Base-by-base conservation (phyloP, 1,140 invertebrate species). In the Drosophila carrolli region DNA sequence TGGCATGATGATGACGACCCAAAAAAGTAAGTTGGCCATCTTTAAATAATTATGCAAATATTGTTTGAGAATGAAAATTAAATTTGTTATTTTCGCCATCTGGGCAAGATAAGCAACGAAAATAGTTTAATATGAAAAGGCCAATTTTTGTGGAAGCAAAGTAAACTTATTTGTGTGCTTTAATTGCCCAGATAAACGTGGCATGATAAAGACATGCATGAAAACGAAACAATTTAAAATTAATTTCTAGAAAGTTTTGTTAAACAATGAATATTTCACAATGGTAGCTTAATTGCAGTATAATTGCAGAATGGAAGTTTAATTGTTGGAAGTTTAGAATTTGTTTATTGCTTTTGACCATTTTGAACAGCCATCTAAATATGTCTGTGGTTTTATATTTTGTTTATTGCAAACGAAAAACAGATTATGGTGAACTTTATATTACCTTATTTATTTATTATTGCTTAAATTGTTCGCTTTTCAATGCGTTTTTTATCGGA, bases 21-120 rank as follows among this genome's bases (percentile, higher is more conserved):
- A 38, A 43, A 62, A 81, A 48, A 55, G 23, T 61, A n/a, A 55
- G 73, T 11, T 44, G 47, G 46, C 62, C 50, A 63, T 75, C 65
- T 83, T 74, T 48, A 86, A 86, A 86, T 88, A 86, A 88, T 83
- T 82, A 83, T 75, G 62, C 62, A 86, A 79, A 88, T 88, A 73
- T 72, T 78, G 65, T 79, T 79, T 61, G 55, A 59, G 79, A 86
- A 86, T 62, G 75, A 86, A 85, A 85, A 75, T 67, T 51, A 62
- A 67, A 73, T 76, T 83, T 71, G 58, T 47, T 78, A 71, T 60
- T 29, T 44, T 40, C 44, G 8, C 47, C 82, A 58, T 67, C 75
- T 60, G n/a, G 16, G 5, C 5, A 40, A 75, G 57, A 57, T 40
- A 53, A 61, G 54, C 40, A 60, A 29, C 11, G 14, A 1, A 83